A percentile compares a stretch with the other conserved stretches of the same genome.
phyloP scores from a whole-genome alignment of 2,888 invertebrate genomes.

The Synergus umbraculus region DNA sequence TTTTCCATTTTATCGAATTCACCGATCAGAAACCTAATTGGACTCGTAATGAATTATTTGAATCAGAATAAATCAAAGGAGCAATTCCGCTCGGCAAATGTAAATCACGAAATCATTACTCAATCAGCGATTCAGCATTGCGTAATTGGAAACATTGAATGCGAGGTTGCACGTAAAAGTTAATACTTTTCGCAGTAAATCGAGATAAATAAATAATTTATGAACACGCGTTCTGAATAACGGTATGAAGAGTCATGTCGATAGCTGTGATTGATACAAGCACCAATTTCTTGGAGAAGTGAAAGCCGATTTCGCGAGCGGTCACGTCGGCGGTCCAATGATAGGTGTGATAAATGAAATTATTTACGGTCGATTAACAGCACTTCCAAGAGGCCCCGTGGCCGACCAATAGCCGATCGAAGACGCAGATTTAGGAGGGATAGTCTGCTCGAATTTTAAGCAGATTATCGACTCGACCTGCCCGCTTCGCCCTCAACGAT shows the following conservation, averaged over 20 bases:
- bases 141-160: constrained; percentile 35
- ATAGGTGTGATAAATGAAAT: constrained; percentile 77
- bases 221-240: constrained; percentile 2
- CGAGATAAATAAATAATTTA: constrained; percentile 35
- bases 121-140: constrained; percentile 21
- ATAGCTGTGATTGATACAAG: constrained; percentile 65
- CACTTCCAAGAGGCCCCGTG: constrained; percentile 59
- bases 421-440: constrained; percentile 62
- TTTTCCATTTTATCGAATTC: neutral
- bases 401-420: constrained; percentile 65
- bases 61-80: neutral
- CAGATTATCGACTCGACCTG: constrained; percentile 69
- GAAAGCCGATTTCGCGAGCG: constrained; percentile 67
- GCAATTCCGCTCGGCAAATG: neutral
- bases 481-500: constrained; percentile 49
- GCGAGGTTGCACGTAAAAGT: constrained; percentile 38
- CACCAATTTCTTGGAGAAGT: constrained; percentile 66
- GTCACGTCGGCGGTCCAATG: constrained; percentile 65
- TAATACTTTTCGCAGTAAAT: constrained; percentile 10
- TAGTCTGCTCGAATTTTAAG: constrained; percentile 72
- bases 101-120: constrained; percentile 23
- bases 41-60: neutral
- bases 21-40: constrained; percentile 1
- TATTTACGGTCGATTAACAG: constrained; percentile 77
- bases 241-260: constrained; percentile 52